Base-by-base conservation (phyloP, 2,888 invertebrate genomes). In the Ectobius pallidus region DNA sequence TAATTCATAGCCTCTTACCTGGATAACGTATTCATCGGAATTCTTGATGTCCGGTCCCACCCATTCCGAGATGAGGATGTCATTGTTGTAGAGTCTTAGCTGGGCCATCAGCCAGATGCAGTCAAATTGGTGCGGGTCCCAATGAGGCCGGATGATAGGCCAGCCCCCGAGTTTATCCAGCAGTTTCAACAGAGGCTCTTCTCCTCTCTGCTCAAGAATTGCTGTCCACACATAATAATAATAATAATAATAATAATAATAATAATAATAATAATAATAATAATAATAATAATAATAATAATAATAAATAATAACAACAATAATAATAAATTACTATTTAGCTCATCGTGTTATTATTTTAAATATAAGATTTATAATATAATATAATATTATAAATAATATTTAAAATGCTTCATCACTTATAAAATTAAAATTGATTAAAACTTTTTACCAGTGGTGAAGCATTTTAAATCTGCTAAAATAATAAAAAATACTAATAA, bases 31-130 rank as follows among this genome's bases (percentile, higher is more conserved):
- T 79, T 92, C 90, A 79, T 94, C 92, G 6, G 97, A 96, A 82
- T 97, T 94, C 81, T 95, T 95, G 73, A 97, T 95, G 81, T 98
- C 97, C 0, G 96, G 94, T 14, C 95, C 95, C 46, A 97, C 94
- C 92, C 93, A 94, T 81, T 94, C 91, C 0, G 94, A 91, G 77
- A 96, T 88, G 0, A 96, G 85, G 73, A 95, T 91, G 76, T 94
- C 94, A 79, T 95, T 95, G 82, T 96, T 96, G 80, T 90, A 93
- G 34, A 93, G 85, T 71, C 94, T 86, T 18, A 94, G 80, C 74
- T 89, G 88, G 0, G 93, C 94, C 80, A 93, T 89, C 74, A 92
- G 83, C 79, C 87, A 88, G 55, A 92, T 84, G 89, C 93, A 91
- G 79, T 93, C 89, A 78, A 93, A 94, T 27, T 85, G 82, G 0